Percentiles rank a stretch among this genome's conserved stretches.
Conservation (phyloP, 2,113 vertebrate genomes). For the Protomyctophum bolini region DNA sequence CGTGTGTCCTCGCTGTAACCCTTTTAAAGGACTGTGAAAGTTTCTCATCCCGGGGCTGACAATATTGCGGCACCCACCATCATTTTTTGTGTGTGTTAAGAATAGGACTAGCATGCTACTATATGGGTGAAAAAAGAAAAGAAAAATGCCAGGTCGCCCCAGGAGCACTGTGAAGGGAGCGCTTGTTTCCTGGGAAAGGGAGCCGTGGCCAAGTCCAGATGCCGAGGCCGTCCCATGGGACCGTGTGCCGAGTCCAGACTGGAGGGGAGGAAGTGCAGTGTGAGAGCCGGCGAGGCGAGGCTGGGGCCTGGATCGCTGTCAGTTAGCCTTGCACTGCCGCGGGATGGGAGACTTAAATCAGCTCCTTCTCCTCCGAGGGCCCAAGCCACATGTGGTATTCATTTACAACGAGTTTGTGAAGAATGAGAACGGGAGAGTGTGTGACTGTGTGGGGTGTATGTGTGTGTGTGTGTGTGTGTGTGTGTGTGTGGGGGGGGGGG, state of each 20-base stretch:
- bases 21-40: too few relatives aligned
- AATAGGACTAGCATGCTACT: too few relatives aligned
- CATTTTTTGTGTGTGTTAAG: too few relatives aligned
- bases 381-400: conserved; percentile 75
- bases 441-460: too few relatives aligned
- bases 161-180: conserved; percentile 76
- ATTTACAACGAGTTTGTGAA: conserved; percentile 76
- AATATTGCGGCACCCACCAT: too few relatives aligned
- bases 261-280: conserved; percentile 74
- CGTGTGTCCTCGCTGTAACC: too few relatives aligned
- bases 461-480: too few relatives aligned
- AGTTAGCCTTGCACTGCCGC: conserved; percentile 70
- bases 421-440: conserved; percentile 36
- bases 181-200: conserved; percentile 92
- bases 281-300: conserved; percentile 57
- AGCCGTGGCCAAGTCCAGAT: conserved; percentile 88
- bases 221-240: conserved; percentile 83
- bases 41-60: too few relatives aligned
- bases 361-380: conserved; percentile 58
- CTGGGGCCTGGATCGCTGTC: conserved; percentile 62
- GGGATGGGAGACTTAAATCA: conserved; percentile 75
- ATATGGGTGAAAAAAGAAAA: too few relatives aligned
- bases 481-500: too few relatives aligned
- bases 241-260: conserved; percentile 74
- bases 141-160: conserved; percentile 76